Evolutionary conservation across 2,113 vertebrate species (phyloP), one percentile per base, ranked within the genome.

Genomic region (Pantherophis guttatus): DNA sequence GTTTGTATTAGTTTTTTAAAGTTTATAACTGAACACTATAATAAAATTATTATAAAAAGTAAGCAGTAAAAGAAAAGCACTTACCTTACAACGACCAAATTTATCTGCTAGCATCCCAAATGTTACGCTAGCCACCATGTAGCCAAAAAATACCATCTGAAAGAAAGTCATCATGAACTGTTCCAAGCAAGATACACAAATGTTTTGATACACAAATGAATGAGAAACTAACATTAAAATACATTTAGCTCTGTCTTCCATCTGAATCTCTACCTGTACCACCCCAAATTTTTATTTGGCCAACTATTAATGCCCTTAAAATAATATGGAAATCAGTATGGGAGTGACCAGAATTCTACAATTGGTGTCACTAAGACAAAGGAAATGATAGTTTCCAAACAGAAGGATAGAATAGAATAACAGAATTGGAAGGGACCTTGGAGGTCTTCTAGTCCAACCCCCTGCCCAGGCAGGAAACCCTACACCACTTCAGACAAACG

Each of bases 141-240:
- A 99, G 90, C 99, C 99, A 26, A 99, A 97, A 95, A 99, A 99
- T 97, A 99, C 99, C 98, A 99, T 99, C 99, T 99, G 95, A 15
- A 17, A 26, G 29, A 24, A 24, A 13, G 7, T 52, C 81, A 59
- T 10, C 2, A 75, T 86, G 24, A 13, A 93, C 90, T 86, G 15
- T 62, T 87, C 44, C 53, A 86, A 24, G 26, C 33, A 81, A 44
- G 17, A 81, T 81, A n/a, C n/a, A n/a, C 33, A 81, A 17, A 21
- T 81, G 70, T 44, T 81, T 44, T 81, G 8, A 81, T 81, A 9
- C 75, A 81, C 75, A 81, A 19, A 39, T 81, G 17, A 44, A 81
- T 81, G 75, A 81, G 33, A 81, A 81, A 44, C 75, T 44, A 81
- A 81, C 17, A 81, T 81, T 44, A 81, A 81, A 44, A 2, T 3